Evolutionary conservation across 2,113 vertebrate genomes (phyloP).

Genomic region (Rhipidura dahli): DNA sequence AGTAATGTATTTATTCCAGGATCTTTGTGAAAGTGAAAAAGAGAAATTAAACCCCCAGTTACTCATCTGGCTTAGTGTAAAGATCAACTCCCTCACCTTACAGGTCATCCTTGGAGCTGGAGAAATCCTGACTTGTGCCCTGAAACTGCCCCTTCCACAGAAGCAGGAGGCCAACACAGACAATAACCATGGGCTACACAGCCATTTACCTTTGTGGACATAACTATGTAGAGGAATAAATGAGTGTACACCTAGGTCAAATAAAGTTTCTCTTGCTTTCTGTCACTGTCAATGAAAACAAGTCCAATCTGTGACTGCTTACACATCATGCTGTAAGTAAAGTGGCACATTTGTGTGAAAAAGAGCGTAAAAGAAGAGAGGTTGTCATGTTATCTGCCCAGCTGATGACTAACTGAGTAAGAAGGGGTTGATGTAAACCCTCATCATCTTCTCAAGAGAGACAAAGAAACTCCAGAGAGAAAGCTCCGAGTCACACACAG

Average conservation of each 20-base stretch:
- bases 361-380: neutral
- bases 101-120: neutral
- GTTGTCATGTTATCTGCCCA: neutral
- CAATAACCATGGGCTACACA: neutral
- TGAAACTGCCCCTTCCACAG: neutral
- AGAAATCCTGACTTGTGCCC: neutral
- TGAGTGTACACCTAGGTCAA: neutral
- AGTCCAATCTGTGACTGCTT: neutral
- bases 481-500: neutral
- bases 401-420: neutral
- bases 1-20: constrained; percentile 21
- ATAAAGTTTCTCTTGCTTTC: neutral
- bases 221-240: neutral
- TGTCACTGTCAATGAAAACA: neutral
- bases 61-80: neutral
- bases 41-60: constrained; percentile 3
- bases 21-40: neutral
- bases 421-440: neutral
- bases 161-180: neutral
- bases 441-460: neutral
- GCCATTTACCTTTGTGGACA: neutral
- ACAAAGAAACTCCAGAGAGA: neutral
- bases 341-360: neutral
- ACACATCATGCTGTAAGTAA: neutral
- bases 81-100: neutral